Percentiles rank a stretch among this genome's conserved stretches.
phyloP scores from a whole-genome alignment of 2,113 vertebrate genomes.

The Globicephala melas region DNA sequence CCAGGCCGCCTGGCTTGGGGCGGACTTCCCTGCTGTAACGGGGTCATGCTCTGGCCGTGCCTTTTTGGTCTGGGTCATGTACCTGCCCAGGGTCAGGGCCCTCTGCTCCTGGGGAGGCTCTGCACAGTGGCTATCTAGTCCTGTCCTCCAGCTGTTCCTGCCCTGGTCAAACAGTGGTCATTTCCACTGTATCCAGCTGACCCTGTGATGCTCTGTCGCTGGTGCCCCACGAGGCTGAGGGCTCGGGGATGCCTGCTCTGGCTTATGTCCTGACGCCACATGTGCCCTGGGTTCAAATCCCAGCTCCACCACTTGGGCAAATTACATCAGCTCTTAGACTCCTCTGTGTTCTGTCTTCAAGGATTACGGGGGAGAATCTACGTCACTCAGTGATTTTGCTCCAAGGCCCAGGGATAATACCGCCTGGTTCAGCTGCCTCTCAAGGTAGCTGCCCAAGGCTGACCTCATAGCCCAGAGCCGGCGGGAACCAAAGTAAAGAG shows the following conservation, averaged over 20 bases:
- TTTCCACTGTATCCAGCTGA: neutral
- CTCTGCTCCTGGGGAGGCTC: neutral
- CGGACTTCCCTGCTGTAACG: rapidly evolving
- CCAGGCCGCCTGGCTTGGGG: neutral
- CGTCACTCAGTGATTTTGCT: neutral
- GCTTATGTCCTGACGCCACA: neutral
- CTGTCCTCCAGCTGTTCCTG: neutral
- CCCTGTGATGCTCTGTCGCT: neutral
- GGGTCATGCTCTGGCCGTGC: neutral
- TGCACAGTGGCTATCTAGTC: rapidly evolving
- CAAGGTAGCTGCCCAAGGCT: neutral
- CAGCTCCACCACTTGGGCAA: neutral
- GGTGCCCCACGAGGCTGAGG: neutral
- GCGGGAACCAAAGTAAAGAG: neutral
- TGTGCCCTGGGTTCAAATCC: neutral
- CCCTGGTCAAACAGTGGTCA: neutral
- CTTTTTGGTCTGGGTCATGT: neutral
- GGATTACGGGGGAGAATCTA: neutral
- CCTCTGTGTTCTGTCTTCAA: neutral
- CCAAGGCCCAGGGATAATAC: neutral
- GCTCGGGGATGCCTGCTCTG: neutral
- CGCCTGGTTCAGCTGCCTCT: neutral
- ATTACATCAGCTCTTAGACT: neutral
- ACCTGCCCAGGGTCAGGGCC: neutral
- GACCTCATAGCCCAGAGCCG: neutral